Percentiles rank a stretch among this genome's conserved stretches.
phyloP scores from a whole-genome alignment of 2,797 vertebrate genomes.

The Myotis vivesi region DNA sequence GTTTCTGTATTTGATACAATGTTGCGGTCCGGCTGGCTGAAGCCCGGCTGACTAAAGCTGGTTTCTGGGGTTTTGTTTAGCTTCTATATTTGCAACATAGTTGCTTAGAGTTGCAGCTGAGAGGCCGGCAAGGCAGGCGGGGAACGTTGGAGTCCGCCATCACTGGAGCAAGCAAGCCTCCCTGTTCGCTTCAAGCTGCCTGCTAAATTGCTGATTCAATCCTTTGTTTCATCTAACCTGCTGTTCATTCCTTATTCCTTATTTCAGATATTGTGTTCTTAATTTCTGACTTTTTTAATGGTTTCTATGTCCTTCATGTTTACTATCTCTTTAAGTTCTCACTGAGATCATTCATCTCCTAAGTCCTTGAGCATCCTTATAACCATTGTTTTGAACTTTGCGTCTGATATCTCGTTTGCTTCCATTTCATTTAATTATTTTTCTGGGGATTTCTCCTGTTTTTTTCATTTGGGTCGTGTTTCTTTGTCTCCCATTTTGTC shows the following conservation, averaged over 20 bases:
- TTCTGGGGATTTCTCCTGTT: not conserved
- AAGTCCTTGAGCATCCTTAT: not conserved
- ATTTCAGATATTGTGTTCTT: not conserved
- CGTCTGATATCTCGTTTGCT: not conserved
- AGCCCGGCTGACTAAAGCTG: no score
- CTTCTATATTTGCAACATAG: no score
- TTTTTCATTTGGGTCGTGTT: not conserved
- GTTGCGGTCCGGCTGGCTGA: no score
- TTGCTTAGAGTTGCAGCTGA: no score
- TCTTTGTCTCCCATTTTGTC: not conserved
- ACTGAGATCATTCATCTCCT: not conserved
- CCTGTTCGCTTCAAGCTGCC: no score
- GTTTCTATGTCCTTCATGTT: not conserved
- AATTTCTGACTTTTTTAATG: not conserved
- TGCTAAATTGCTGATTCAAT: not conserved
- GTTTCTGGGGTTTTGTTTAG: no score
- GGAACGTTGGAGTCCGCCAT: no score
- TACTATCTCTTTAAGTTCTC: not conserved
- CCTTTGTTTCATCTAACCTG: not conserved
- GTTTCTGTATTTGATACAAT: no score
- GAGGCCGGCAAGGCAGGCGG: no score
- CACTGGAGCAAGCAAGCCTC: no score
- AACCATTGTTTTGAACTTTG: not conserved
- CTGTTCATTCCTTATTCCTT: not conserved
- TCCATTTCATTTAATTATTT: not conserved